Percentiles rank a stretch among this genome's conserved stretches.
phyloP scores from a whole-genome alignment of 2,113 vertebrate species.

The Semnopithecus entellus region DNA sequence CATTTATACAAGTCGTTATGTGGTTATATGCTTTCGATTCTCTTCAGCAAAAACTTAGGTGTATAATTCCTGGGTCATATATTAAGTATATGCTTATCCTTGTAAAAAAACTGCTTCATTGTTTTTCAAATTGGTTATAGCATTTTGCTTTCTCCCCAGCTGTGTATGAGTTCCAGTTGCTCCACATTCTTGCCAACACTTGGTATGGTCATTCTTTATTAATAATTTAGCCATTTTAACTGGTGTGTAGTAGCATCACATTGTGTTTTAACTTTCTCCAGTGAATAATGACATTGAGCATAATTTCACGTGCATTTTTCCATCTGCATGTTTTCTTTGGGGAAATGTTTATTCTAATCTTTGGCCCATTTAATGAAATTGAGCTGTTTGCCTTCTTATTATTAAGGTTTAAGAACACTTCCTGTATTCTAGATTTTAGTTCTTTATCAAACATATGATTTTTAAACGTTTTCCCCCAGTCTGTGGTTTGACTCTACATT shows the following conservation, averaged over 20 bases:
- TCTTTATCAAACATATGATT: neutral
- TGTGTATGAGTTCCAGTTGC: neutral
- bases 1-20: neutral
- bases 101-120: neutral
- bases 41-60: neutral
- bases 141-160: neutral
- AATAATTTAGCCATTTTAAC: neutral
- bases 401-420: neutral
- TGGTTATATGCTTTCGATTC: neutral
- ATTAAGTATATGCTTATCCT: neutral
- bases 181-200: neutral
- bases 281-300: neutral
- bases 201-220: neutral
- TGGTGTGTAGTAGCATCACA: neutral
- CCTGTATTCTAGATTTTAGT: neutral
- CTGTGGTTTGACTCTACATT: neutral
- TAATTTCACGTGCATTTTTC: neutral
- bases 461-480: neutral
- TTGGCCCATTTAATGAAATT: neutral
- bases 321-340: neutral
- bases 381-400: neutral
- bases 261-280: neutral
- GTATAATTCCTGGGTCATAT: neutral
- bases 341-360: slow-evolving; percentile 1
- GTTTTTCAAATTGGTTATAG: neutral